Base-by-base conservation (phyloP, 1,140 invertebrate species). In the Gonioctena quinquepunctata region DNA sequence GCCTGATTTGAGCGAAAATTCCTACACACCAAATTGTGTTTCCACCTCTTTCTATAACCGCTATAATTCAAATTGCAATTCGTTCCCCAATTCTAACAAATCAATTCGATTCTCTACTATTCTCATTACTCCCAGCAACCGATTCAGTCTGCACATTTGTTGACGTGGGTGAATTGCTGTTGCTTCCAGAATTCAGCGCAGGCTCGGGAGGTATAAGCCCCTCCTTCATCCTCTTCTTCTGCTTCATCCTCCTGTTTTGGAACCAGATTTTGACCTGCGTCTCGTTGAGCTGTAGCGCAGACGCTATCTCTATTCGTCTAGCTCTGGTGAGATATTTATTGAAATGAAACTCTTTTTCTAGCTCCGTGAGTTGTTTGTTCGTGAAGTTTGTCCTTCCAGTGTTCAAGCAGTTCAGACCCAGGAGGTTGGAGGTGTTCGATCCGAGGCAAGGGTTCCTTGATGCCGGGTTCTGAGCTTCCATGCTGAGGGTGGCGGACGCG, bases 271-370 rank as follows among this genome's bases (percentile, higher is more conserved):
- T 94, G 8, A 94, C 92, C 86, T 98, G 96, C 0, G 97, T 99
- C 82, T 99, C 98, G 83, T 99, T 99, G 3, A 99, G 89, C 80
- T 97, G 94, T 16, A 99, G 85, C 1, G 95, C 92, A 0, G 95
- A 94, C 0, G 98, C 98, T 73, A 99, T 99, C 85, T 99, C 98
- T 77, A 99, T 98, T 73, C 98, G 88, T 75, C 97, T 86, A 5
- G 96, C 97, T 72, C 98, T 87, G 2, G 97, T 99, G 77, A 99
- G 89, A 87, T 99, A 99, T 86, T 98, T 98, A 86, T 99, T 99
- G 85, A 98, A 99, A 85, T 99, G 97, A 84, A 99, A 99, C 85
- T 99, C 97, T 83, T 99, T 99, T 83, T 99, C 97, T 73, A 99
- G 87, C 85, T 99, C 98, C 1, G 97, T 99, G 57, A 99, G 89